Percentiles rank a stretch among this genome's conserved stretches.
These are phyloP conservation scores for Sebastolobus altivelis DNA, from an alignment of 2,797 vertebrate species.

Conservation along the genomic window DNA sequence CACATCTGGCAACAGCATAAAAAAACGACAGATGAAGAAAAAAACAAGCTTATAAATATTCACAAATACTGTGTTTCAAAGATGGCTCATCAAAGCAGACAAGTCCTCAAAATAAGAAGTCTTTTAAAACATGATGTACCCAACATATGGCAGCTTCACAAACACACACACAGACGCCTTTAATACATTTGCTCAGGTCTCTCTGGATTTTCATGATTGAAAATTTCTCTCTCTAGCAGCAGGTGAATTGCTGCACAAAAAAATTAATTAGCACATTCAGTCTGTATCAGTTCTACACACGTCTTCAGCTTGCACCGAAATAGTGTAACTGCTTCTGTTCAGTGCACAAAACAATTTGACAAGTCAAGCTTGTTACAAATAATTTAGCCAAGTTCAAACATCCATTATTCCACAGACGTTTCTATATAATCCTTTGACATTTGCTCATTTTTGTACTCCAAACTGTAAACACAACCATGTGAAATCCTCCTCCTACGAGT, in stretches of 20 bases:
- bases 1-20: conserved; percentile 1
- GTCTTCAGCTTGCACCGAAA: not conserved
- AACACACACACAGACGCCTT: not conserved
- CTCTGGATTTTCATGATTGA: not conserved
- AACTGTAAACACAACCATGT: conserved; percentile 26
- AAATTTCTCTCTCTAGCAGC: not conserved
- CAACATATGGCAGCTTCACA: conserved; percentile 2
- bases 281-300: conserved; percentile 1
- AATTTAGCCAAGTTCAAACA: conserved; percentile 23
- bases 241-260: conserved; percentile 14
- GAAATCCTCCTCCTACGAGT: conserved; percentile 10
- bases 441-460: conserved; percentile 18
- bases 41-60: conserved; percentile 23
- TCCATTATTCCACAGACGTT: conserved; percentile 31
- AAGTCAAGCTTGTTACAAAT: conserved; percentile 11
- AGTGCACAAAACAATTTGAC: conserved; percentile 9
- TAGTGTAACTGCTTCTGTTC: not conserved
- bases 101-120: not conserved
- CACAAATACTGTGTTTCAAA: conserved; percentile 24
- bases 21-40: not conserved
- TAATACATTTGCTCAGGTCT: conserved; percentile 14
- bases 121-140: conserved; percentile 22
- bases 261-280: conserved; percentile 3
- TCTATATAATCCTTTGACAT: conserved; percentile 15
- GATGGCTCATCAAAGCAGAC: conserved; percentile 38